phyloP scores from a whole-genome alignment of 2,888 invertebrate species.

The Hemicrepidius hirtus region DNA sequence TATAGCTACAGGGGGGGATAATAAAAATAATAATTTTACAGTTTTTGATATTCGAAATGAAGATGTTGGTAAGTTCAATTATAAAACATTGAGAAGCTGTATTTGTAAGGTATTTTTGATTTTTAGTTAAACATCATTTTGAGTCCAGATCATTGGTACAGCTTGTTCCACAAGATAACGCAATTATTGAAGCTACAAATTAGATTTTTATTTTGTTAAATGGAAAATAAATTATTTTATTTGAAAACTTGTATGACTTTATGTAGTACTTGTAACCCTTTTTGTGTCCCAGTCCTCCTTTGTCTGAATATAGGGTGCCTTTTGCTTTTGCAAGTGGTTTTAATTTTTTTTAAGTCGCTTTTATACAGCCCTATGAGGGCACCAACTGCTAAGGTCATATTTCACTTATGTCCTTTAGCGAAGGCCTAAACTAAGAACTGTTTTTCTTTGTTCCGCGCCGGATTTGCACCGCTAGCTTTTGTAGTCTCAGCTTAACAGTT shows the following conservation, averaged over 20 bases:
- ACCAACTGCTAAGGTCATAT: too few species aligned
- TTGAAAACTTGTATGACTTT: neutral
- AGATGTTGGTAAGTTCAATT: conserved; percentile 73
- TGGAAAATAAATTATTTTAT: neutral
- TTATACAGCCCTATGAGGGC: too few species aligned
- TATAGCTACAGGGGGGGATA: conserved; percentile 90
- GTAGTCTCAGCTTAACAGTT: too few species aligned
- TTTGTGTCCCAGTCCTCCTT: too few species aligned
- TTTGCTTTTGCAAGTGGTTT: too few species aligned
- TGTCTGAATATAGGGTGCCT: too few species aligned
- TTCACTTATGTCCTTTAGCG: too few species aligned
- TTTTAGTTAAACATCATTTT: conserved; percentile 74
- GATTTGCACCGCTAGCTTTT: too few species aligned
- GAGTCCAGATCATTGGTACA: conserved; percentile 70
- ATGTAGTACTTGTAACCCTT: neutral
- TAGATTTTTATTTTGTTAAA: neutral
- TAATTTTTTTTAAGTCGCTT: too few species aligned
- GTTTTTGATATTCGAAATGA: conserved; percentile 78
- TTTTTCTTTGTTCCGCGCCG: too few species aligned
- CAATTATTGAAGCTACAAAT: neutral
- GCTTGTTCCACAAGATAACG: conserved; percentile 6
- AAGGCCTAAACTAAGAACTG: too few species aligned
- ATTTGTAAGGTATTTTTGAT: conserved; percentile 42
- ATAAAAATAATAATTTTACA: conserved; percentile 83
- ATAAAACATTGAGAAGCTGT: neutral